Base-by-base conservation (phyloP, 2,113 vertebrate species). In the Spheniscus mendiculus region DNA sequence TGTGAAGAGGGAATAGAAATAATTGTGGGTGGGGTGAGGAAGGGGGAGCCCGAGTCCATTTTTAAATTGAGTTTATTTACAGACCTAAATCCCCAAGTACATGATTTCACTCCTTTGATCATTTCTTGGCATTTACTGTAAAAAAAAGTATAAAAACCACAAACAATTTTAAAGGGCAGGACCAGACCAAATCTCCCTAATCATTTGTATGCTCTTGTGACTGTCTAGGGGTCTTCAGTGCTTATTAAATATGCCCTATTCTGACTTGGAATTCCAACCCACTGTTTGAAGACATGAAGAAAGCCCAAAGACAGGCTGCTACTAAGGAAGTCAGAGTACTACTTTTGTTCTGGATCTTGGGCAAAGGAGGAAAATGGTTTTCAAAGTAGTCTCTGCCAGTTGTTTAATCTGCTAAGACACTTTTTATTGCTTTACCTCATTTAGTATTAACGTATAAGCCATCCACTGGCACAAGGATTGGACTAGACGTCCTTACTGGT, bases 341-440 rank as follows among this genome's bases (percentile, higher is more conserved):
- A 22, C 15, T 63, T 72, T 58, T 63, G 22, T 69, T 85, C 56
- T 17, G 21, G 25, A 63, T 59, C 45, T 38, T 29, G 9, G 30
- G 49, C 13, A 89, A 87, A 38, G 22, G 7, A 92, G 19, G 40
- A 92, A 86, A 90, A 56, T 3, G 5, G 25, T 56, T 83, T 71
- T 76, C 83, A 27, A 89, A 96, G 70, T 53, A 74, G 44, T 19
- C 74, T 83, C 55, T 91, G 59, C 34, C 52, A 84, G 47, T 4
- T 81, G 21, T 56, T 67, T 69, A 38, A 91, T 52, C 36, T 62
- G 38, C 25, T 70, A 91, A 94, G 96, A 87, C 11, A 8, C 32
- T 74, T 94, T 82, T 80, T 89, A 91, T 30, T 93, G 77, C 69
- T 89, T 71, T 89, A 87, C 26, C 32, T 95, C 79, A 91, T 80